Percentiles rank a stretch among this genome's conserved stretches.
These are phyloP conservation scores for Pinna nobilis DNA, from an alignment of 1,140 invertebrate species.

Conservation along the genomic window DNA sequence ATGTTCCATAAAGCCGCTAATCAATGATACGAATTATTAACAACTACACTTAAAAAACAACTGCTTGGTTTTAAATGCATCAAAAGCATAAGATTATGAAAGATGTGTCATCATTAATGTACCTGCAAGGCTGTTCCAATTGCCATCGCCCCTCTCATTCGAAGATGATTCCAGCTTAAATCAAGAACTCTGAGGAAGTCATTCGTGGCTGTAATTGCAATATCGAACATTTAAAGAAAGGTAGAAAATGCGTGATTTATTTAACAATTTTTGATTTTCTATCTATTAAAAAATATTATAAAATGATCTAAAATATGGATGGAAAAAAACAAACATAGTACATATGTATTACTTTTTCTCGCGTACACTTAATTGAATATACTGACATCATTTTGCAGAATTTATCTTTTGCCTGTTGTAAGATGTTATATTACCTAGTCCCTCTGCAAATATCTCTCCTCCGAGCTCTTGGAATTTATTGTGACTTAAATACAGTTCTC, in stretches of 20 bases:
- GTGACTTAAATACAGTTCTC: constrained; percentile 51
- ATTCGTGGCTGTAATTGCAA: constrained; percentile 45
- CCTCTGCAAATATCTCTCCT: constrained; percentile 53
- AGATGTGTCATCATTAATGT: no score
- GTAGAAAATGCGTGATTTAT: not conserved
- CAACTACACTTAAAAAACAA: not conserved
- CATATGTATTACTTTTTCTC: no score
- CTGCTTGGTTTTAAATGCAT: no score
- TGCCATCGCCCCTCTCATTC: constrained; percentile 51
- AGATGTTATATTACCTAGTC: constrained; percentile 57
- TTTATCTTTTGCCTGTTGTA: not conserved
- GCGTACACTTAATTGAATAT: no score
- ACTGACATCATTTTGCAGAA: no score
- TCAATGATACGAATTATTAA: not conserved
- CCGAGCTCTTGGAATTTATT: constrained; percentile 59
- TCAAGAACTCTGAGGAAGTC: constrained; percentile 53
- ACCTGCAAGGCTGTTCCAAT: constrained; percentile 44
- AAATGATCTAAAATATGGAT: no score
- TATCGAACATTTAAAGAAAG: not conserved
- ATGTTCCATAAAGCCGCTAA: no score
- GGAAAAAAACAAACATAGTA: no score
- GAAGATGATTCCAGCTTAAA: constrained; percentile 63
- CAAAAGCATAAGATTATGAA: no score
- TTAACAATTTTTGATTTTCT: no score
- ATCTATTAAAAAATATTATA: no score